Base-by-base conservation (phyloP, 1,140 invertebrate species). In the Pseudachorutes palmiensis region DNA sequence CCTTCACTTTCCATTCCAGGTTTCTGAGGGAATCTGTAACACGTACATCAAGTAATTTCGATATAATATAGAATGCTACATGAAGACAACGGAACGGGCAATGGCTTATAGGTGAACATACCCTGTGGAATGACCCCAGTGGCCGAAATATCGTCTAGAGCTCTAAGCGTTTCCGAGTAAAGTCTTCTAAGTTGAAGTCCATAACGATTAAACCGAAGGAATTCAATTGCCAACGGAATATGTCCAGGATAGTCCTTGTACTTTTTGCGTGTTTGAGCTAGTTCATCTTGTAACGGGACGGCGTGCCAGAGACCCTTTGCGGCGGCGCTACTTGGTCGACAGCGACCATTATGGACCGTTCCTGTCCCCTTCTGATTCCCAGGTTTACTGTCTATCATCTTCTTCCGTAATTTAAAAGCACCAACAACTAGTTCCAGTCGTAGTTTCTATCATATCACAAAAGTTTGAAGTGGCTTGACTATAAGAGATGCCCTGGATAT, bases 121-220 rank as follows among this genome's bases (percentile, higher is more conserved):
- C 87, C 84, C 77, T 80, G 81, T 49, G 83, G 80, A 72, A 88
- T 81, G 60, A 87, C 81, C 64, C 82, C 83, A 74, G 81, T 80
- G 62, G 80, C 76, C 49, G 81, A 82, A 67, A 88, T 86, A 61
- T 86, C 82, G 67, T 84, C 81, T 57, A 89, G 79, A 5, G 85
- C 82, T 69, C 80, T 79, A 72, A 83, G 80, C 1, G 88, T 89
- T 76, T 89, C 86, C 5, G 81, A 81, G 48, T 88, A 80, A 60
- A 88, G 83, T 33, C 82, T 78, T 49, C 78, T 74, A 16, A 85
- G 74, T 12, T 83, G 80, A 72, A 78, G 78, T 22, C 79, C 73
- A 73, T 84, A 79, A 32, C 79, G 74, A 26, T 79, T 77, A 70
- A 83, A 85, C 67, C 78, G 80, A 58, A 78, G 77, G 67, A 84